Evolutionary conservation across 1,140 invertebrate genomes (phyloP).

Genomic region (Drosophila ananassae): DNA sequence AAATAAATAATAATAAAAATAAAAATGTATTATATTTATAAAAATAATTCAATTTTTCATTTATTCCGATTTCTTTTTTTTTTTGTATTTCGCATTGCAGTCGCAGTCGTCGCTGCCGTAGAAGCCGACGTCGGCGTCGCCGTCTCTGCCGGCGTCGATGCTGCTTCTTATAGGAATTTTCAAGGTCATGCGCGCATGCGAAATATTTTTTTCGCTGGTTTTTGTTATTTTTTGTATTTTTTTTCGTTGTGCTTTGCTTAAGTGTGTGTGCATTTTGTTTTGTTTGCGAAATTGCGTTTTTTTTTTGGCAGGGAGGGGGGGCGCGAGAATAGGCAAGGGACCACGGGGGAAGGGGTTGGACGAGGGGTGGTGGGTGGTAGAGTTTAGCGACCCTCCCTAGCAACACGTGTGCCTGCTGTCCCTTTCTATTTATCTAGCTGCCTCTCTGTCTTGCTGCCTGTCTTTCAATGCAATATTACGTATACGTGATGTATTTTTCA

Average conservation of each 20-base stretch:
- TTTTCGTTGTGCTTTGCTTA: conserved; percentile 10
- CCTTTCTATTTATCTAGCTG: conserved; percentile 4
- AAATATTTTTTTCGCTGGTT: conserved; percentile 13
- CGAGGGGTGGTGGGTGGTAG: conserved; percentile 2
- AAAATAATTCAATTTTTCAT: too few relatives aligned
- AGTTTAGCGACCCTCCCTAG: conserved; percentile 50
- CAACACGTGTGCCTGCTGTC: conserved; percentile 26
- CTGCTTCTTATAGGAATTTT: conserved; percentile 39
- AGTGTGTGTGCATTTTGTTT: conserved; percentile 19
- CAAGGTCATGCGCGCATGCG: conserved; percentile 45
- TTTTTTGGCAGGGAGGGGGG: neutral
- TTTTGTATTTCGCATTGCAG: conserved; percentile 41
- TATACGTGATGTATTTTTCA: neutral
- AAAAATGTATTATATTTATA: too few relatives aligned
- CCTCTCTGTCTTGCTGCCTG: conserved; percentile 1
- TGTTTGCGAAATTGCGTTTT: conserved; percentile 16
- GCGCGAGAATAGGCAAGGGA: neutral
- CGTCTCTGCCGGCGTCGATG: conserved; percentile 17
- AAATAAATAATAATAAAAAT: too few relatives aligned
- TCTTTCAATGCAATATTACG: neutral
- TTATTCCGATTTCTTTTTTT: too few relatives aligned
- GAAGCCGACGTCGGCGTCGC: conserved; percentile 17
- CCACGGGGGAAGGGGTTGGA: neutral
- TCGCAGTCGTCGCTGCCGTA: neutral
- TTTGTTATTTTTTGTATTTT: too few relatives aligned